A percentile compares a stretch with the other conserved stretches of the same genome.
Evolutionary conservation across 1,140 invertebrate genomes (phyloP).

Genomic region (Zaprionus ghesquierei): DNA sequence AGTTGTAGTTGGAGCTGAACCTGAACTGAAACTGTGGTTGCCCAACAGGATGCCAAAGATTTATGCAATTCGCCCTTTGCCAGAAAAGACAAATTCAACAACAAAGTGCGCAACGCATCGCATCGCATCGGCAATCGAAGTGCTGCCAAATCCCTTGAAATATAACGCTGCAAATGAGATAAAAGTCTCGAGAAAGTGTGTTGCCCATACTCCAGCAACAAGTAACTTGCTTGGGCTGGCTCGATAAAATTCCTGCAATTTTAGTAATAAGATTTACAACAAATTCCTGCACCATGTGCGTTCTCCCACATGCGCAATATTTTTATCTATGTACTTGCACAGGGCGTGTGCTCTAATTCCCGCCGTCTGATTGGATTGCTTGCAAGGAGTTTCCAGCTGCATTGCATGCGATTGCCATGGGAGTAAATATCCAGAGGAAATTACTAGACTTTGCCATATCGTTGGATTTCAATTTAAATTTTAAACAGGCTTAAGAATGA

Average conservation of each 20-base stretch:
- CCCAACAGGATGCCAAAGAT: conserved; percentile 11
- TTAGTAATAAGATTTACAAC: neutral
- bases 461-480: too few species aligned
- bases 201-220: neutral
- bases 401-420: neutral
- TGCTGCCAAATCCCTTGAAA: neutral
- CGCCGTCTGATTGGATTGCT: neutral
- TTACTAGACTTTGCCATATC: neutral
- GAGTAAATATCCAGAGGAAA: neutral
- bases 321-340: neutral
- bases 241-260: neutral
- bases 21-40: neutral
- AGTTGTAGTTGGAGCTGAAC: neutral
- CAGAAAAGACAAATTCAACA: conserved; percentile 14
- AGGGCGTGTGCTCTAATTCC: neutral
- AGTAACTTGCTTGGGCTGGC: neutral
- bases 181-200: neutral
- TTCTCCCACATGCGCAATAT: neutral
- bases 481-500: too few species aligned
- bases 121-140: neutral
- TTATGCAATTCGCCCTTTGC: conserved; percentile 17
- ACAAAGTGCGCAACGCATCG: neutral
- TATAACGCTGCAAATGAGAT: neutral
- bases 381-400: neutral
- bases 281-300: neutral